These are phyloP conservation scores for Napeogenes inachia DNA, from an alignment of 2,888 invertebrate genomes.

Conservation along the genomic window DNA sequence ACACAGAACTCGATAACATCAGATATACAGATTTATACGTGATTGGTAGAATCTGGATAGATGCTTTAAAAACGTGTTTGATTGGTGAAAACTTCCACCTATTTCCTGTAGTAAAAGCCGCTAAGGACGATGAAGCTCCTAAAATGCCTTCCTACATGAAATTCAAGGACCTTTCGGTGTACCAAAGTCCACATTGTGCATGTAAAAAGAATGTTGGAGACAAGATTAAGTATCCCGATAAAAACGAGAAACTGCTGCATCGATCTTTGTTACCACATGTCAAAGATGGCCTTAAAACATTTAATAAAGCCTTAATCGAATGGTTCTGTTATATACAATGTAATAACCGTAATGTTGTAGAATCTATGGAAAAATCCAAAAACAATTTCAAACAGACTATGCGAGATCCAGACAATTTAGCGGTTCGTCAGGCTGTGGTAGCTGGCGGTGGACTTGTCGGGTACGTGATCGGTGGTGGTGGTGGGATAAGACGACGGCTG, in stretches of 20 bases:
- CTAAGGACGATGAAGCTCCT: slow-evolving; percentile 35
- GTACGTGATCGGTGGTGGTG: slow-evolving; percentile 33
- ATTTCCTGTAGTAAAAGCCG: slow-evolving; percentile 48
- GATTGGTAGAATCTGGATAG: slow-evolving; percentile 49
- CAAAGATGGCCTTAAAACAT: slow-evolving; percentile 30
- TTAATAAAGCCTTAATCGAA: not conserved
- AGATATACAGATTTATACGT: slow-evolving; percentile 45
- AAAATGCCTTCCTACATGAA: slow-evolving; percentile 53
- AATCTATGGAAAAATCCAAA: slow-evolving; percentile 28
- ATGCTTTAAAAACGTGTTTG: slow-evolving; percentile 39
- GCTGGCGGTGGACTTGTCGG: slow-evolving; percentile 39
- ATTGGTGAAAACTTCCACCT: slow-evolving; percentile 42
- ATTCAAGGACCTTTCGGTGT: slow-evolving; percentile 53
- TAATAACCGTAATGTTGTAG: slow-evolving; percentile 21
- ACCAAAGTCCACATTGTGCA: slow-evolving; percentile 49
- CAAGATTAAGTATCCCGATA: slow-evolving; percentile 40
- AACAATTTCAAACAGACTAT: slow-evolving; percentile 39
- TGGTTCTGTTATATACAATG: too few relatives aligned
- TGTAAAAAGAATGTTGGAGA: slow-evolving; percentile 47
- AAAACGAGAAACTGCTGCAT: slow-evolving; percentile 44
- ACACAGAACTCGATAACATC: slow-evolving; percentile 23
- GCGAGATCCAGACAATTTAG: slow-evolving; percentile 43
- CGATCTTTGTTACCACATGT: slow-evolving; percentile 46
- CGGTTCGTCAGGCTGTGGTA: slow-evolving; percentile 38
- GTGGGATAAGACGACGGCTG: slow-evolving; percentile 34